Base-by-base conservation (phyloP, 2,888 invertebrate species). In the Acholoe squamosa region DNA sequence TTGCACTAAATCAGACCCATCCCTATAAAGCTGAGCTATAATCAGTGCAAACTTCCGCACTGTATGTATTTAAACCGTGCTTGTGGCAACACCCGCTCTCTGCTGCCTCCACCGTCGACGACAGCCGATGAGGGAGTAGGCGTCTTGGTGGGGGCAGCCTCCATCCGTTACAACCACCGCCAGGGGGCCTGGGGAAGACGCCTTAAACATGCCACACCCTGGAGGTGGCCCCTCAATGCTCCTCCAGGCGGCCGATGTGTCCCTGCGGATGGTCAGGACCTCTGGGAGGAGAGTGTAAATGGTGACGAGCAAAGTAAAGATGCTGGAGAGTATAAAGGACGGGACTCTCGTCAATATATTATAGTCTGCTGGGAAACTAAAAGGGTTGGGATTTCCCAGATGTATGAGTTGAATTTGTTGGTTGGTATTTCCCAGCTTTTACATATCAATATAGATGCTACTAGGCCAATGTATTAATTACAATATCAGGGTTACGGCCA, bases 241-340 rank as follows among this genome's bases (percentile, higher is more conserved):
- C 43, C 43, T n/a, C 71, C 71, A 14, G 71, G 71, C 71, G 28
- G 71, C 61, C 71, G 71, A 71, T 28, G 31, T 3, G 71, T 71
- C 71, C 71, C 71, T 28, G 25, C 12, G 71, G 71, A 28, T 28
- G 28, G 14, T 28, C 71, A n/a, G 28, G 14, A 28, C 71, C 31
- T 28, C 71, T 14, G 61, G 71, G 25, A 25, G 71, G 71, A 71
- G 71, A 71, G 71, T 71, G 71, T 71, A 71, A 71, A 71, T 28
- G 71, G 71, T 25, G 14, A 25, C 61, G 71, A 28, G 31, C 28
- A 28, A 28, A 28, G 71, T 71, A 71, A 71, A 71, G 71, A 28
- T 22, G 71, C n/a, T 71, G 71, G 71, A 28, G 71, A 71, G 31
- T 25, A 28, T 71, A 71, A 71, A 25, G 71, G 28, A 71, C 28